Base-by-base conservation (phyloP, 2,888 invertebrate species). In the Mimumesa dahlbomi region DNA sequence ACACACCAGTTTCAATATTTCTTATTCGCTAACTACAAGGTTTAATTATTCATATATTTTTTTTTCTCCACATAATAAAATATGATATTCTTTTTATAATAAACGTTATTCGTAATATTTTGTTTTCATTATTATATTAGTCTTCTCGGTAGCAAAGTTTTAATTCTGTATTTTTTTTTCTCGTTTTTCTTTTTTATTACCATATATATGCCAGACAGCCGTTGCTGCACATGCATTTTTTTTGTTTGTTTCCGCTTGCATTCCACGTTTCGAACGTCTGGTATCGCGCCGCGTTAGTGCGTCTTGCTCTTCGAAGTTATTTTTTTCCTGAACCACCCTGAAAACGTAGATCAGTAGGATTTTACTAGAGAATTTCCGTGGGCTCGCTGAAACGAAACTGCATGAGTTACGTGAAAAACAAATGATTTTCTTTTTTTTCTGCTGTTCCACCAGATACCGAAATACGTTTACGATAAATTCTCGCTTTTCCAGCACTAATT, bases 301-400 rank as follows among this genome's bases (percentile, higher is more conserved):
- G 83, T 79, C 69, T 84, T 86, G 72, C 83, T 84, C 75, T 81
- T 86, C 62, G 82, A 79, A 80, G 91, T 92, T 92, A 92, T 91
- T 92, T 92, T 85, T 91, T 91, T 89, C 90, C 90, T 83, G 91
- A 89, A 81, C 90, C 91, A 87, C 91, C 90, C 92, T 92, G 91
- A 57, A 89, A 82, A 68, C 57, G 70, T 43, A n/a, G n/a, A 67
- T 68, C 42, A 69, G 45, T 48, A 59, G 0, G 62, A 40, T 42
- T 69, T 64, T 49, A 71, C 25, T 49, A 18, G n/a, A n/a, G n/a
- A n/a, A n/a, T n/a, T n/a, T n/a, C n/a, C n/a, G n/a, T n/a, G n/a
- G n/a, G n/a, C n/a, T n/a, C n/a, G n/a, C n/a, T n/a, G n/a, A n/a
- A n/a, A n/a, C n/a, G n/a, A n/a, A n/a, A n/a, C n/a, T n/a, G n/a